These are phyloP conservation scores for Myrmecophaga tridactyla DNA, from an alignment of 2,113 vertebrate species.

Conservation along the genomic window DNA sequence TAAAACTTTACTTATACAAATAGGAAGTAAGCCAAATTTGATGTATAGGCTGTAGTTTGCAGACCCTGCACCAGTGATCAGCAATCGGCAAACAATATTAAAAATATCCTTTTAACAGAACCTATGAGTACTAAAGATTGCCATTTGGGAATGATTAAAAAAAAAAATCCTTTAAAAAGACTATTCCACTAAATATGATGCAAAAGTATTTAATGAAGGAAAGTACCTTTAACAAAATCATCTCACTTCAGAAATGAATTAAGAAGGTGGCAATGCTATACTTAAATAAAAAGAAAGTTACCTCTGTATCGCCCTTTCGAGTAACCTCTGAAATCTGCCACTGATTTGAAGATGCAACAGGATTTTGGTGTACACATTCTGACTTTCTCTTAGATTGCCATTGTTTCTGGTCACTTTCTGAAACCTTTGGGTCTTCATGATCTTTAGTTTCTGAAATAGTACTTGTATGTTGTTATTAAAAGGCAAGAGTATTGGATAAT, in stretches of 20 bases:
- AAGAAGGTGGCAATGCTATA: neutral
- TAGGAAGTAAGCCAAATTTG: neutral
- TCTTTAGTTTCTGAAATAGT: conserved; percentile 76
- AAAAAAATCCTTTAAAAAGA: neutral
- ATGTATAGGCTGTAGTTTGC: neutral
- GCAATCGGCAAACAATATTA: neutral
- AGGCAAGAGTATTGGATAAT: conserved; percentile 17
- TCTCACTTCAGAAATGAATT: neutral
- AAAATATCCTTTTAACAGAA: neutral
- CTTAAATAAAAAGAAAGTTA: conserved; percentile 55
- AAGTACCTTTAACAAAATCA: conserved; percentile 7
- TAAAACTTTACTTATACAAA: neutral
- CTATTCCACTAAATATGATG: neutral
- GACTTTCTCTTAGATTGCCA: conserved; percentile 67
- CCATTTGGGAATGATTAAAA: neutral
- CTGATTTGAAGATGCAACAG: conserved; percentile 54
- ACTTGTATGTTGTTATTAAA: conserved; percentile 41
- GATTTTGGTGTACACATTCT: conserved; percentile 65
- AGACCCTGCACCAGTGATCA: neutral
- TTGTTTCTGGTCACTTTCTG: conserved; percentile 73
- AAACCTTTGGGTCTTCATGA: conserved; percentile 63
- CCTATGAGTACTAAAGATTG: neutral
- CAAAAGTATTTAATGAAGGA: neutral
- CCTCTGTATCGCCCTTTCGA: conserved; percentile 74
- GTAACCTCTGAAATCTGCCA: conserved; percentile 64